Conservation (phyloP, 2,888 invertebrate species). For the Tolmerus cingulatus region DNA sequence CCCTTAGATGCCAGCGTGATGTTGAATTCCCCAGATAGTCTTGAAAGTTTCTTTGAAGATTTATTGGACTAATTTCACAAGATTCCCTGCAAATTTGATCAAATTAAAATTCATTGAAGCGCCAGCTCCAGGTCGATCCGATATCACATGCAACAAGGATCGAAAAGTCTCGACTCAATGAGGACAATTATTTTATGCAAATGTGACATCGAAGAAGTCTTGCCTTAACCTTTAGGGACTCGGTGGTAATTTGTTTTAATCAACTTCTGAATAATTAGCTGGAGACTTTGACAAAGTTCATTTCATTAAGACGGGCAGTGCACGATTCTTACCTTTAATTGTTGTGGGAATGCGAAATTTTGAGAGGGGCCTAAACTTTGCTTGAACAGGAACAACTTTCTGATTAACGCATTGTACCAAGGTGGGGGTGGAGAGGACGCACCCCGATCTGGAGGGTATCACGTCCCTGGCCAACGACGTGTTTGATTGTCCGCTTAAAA, state of each 20-base stretch:
- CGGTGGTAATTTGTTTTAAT: constrained; percentile 49
- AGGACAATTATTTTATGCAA: constrained; percentile 50
- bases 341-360: not conserved
- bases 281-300: constrained; percentile 48
- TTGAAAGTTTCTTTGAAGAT: constrained; percentile 1
- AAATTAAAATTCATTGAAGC: constrained; percentile 38
- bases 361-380: not conserved
- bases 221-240: constrained; percentile 44
- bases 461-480: not conserved
- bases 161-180: constrained; percentile 38
- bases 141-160: constrained; percentile 43
- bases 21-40: not conserved
- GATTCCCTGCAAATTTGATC: constrained; percentile 22
- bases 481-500: constrained; percentile 26
- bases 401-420: not conserved
- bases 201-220: constrained; percentile 37
- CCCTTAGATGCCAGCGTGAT: not conserved
- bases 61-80: constrained; percentile 31
- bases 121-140: not conserved
- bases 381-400: not conserved
- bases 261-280: constrained; percentile 47
- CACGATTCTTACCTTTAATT: constrained; percentile 1
- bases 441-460: not conserved
- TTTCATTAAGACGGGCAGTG: constrained; percentile 39
- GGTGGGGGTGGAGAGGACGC: not conserved